Evolutionary conservation across 2,797 vertebrate genomes (phyloP).

Genomic region (Neomorphus geoffroyi): DNA sequence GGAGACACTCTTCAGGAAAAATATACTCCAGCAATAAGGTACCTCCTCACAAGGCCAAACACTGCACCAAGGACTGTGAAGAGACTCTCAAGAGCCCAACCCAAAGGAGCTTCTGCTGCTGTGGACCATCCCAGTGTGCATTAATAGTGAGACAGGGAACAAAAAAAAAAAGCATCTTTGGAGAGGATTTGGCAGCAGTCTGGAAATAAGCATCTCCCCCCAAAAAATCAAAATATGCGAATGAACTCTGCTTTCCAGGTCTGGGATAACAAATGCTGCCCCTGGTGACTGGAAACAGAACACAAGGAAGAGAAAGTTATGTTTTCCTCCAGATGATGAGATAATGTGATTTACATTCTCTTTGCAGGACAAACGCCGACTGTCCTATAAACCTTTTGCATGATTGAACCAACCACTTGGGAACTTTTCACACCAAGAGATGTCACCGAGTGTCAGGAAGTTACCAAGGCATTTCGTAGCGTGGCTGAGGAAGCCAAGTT

Average conservation of each 20-base stretch:
- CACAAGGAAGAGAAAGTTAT: background rate
- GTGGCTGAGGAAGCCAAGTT: background rate
- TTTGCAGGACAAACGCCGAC: background rate
- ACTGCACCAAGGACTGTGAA: background rate
- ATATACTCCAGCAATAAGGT: background rate
- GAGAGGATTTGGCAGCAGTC: background rate
- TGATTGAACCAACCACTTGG: fast-evolving
- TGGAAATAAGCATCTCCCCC: background rate
- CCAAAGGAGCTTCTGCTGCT: background rate
- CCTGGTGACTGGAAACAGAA: background rate
- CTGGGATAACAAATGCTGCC: background rate
- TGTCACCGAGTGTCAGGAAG: background rate
- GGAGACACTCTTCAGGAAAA: background rate
- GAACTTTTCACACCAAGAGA: background rate
- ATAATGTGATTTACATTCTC: background rate
- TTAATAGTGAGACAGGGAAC: background rate
- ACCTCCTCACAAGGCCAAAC: background rate
- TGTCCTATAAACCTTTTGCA: background rate
- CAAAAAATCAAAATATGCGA: background rate
- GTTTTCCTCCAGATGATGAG: background rate
- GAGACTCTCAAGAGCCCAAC: background rate
- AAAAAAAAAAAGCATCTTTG: background rate
- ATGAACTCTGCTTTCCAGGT: background rate
- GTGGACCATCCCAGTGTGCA: background rate
- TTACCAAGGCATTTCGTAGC: background rate